These are phyloP conservation scores for Choloepus hoffmanni DNA, from an alignment of 2,113 vertebrate species.

Conservation along the genomic window DNA sequence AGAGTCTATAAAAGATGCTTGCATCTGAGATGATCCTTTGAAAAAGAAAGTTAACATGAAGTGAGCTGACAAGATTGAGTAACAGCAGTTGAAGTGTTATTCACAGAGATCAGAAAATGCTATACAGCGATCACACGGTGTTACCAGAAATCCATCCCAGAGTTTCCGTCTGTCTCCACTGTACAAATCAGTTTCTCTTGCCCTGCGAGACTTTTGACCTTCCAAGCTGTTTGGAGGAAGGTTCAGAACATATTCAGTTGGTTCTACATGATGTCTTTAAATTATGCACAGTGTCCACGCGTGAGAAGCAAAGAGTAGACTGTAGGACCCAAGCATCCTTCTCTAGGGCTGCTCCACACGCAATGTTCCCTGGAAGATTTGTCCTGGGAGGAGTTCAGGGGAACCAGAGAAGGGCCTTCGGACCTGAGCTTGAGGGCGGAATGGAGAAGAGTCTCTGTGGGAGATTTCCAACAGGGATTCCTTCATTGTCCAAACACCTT, in stretches of 20 bases:
- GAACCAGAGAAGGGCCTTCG: not conserved
- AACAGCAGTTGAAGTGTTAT: not conserved
- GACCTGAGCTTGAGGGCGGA: not conserved
- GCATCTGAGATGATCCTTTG: not conserved
- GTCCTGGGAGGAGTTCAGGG: not conserved
- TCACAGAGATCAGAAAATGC: not conserved
- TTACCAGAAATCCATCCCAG: not conserved
- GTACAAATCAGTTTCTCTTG: not conserved
- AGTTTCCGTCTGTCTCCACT: not conserved
- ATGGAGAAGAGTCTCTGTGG: too few species aligned
- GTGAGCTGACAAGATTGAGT: not conserved
- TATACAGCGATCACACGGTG: fast-evolving
- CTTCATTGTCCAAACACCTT: fast-evolving
- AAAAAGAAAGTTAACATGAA: not conserved
- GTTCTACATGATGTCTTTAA: not conserved
- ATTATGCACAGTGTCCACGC: fast-evolving
- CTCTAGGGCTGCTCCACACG: not conserved
- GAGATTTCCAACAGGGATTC: too few species aligned
- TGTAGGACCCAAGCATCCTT: not conserved
- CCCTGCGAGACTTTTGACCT: not conserved
- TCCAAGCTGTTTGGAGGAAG: not conserved
- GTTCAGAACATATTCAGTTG: not conserved
- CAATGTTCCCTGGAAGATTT: not conserved
- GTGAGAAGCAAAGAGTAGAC: not conserved
- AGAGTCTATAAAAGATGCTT: slow-evolving; percentile 11